These are phyloP conservation scores for Echinops telfairi DNA, from an alignment of 2,113 vertebrate genomes.

Conservation along the genomic window DNA sequence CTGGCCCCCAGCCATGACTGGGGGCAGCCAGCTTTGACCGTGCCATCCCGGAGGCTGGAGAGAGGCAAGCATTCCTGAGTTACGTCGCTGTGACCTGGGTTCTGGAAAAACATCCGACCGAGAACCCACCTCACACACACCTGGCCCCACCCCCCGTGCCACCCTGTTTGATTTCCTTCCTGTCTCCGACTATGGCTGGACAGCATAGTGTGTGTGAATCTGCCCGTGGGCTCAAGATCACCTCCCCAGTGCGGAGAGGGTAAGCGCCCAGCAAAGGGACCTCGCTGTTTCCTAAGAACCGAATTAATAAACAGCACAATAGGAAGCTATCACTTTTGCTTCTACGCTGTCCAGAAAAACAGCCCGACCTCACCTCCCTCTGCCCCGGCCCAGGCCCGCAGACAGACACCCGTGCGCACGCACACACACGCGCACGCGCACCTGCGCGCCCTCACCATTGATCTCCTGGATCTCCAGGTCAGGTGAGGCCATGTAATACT, in stretches of 20 bases:
- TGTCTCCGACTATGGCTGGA: neutral
- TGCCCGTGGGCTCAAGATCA: neutral
- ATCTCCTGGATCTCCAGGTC: slow-evolving; percentile 91
- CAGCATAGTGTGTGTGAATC: neutral
- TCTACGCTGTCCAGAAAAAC: neutral
- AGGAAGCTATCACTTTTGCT: neutral
- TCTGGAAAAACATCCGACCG: neutral
- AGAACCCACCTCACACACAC: rapidly evolving
- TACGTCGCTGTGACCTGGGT: neutral
- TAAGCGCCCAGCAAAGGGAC: neutral
- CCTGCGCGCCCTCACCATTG: slow-evolving; percentile 84
- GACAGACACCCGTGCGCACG: too few species aligned
- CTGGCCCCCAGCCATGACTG: neutral
- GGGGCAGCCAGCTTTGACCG: neutral
- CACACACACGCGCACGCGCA: too few species aligned
- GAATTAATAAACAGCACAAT: neutral
- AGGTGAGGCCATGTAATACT: slow-evolving; percentile 94
- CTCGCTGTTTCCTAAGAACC: neutral
- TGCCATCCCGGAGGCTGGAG: neutral
- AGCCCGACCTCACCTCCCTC: neutral
- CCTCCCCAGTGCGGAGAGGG: neutral
- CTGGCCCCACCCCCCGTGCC: neutral
- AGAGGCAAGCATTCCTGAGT: neutral
- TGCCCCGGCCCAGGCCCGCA: neutral
- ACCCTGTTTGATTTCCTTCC: neutral